A percentile compares a stretch with the other conserved stretches of the same genome.
These are phyloP conservation scores for Lydus trimaculatus DNA, from an alignment of 2,888 invertebrate genomes.

Conservation along the genomic window DNA sequence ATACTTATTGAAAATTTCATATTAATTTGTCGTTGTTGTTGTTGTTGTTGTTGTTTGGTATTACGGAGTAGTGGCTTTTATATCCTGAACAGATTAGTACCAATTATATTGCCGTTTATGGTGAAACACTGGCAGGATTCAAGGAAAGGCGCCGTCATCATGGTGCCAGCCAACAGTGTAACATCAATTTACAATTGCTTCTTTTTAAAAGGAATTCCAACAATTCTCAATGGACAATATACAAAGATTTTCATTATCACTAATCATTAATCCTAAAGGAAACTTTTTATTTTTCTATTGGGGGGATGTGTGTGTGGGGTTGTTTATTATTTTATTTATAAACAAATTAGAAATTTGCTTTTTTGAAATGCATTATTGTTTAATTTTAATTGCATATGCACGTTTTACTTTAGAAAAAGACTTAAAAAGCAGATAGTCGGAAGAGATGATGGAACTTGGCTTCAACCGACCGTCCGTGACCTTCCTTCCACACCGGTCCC, in stretches of 20 bases:
- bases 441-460: slow-evolving; percentile 49
- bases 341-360: too few species aligned
- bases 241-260: neutral
- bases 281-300: too few species aligned
- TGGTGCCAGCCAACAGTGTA: neutral
- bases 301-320: too few species aligned
- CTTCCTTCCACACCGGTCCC: slow-evolving; percentile 51
- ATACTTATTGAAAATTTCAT: too few species aligned
- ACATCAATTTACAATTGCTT: neutral
- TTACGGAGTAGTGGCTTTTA: slow-evolving; percentile 4
- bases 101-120: slow-evolving; percentile 12
- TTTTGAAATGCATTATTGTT: neutral
- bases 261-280: too few species aligned
- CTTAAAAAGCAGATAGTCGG: slow-evolving; percentile 36
- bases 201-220: neutral
- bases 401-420: slow-evolving; percentile 28
- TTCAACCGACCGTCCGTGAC: slow-evolving; percentile 58
- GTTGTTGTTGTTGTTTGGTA: neutral
- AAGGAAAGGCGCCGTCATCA: slow-evolving; percentile 1
- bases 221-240: neutral
- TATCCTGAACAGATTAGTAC: slow-evolving; percentile 12
- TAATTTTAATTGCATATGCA: neutral
- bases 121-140: slow-evolving; percentile 6
- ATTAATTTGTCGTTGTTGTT: too few species aligned
- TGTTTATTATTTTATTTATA: too few species aligned